Conservation (phyloP, 2,113 vertebrate genomes). For the Tragelaphus buxtoni region DNA sequence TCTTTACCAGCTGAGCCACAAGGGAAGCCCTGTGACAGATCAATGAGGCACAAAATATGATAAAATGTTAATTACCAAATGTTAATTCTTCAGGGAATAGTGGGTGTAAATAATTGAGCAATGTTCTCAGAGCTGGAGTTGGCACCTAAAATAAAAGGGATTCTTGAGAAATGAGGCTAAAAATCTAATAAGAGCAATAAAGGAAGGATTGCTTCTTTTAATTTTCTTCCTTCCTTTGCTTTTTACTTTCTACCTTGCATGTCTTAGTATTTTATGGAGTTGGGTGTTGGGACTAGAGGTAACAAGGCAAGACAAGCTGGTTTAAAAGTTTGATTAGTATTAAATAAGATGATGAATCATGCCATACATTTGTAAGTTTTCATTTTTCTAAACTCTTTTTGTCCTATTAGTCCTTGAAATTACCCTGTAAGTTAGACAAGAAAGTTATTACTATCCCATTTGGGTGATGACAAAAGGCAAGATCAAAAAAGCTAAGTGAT, state of each 20-base stretch:
- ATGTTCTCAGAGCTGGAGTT: background rate
- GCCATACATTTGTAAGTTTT: slow-evolving; percentile 32
- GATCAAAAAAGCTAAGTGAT: slow-evolving; percentile 44
- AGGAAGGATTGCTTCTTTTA: background rate
- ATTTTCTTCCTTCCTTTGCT: background rate
- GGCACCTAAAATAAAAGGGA: background rate
- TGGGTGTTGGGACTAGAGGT: background rate
- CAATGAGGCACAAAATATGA: background rate
- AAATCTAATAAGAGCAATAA: background rate
- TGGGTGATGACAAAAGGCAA: slow-evolving; percentile 38
- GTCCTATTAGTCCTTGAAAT: slow-evolving; percentile 31
- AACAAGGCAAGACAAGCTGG: background rate
- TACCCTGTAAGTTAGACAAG: slow-evolving; percentile 20
- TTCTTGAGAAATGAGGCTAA: background rate
- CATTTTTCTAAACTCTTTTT: slow-evolving; percentile 45
- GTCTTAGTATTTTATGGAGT: background rate
- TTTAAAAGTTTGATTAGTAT: slow-evolving; percentile 53
- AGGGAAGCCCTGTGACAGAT: background rate
- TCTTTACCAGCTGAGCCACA: background rate
- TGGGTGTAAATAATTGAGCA: background rate
- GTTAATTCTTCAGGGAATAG: background rate
- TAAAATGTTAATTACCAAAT: background rate
- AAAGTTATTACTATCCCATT: slow-evolving; percentile 39
- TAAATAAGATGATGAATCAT: slow-evolving; percentile 32
- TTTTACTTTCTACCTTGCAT: background rate